Evolutionary conservation across 2,888 invertebrate genomes (phyloP), one percentile per base, ranked within the genome.

Genomic region (Thereva unica): DNA sequence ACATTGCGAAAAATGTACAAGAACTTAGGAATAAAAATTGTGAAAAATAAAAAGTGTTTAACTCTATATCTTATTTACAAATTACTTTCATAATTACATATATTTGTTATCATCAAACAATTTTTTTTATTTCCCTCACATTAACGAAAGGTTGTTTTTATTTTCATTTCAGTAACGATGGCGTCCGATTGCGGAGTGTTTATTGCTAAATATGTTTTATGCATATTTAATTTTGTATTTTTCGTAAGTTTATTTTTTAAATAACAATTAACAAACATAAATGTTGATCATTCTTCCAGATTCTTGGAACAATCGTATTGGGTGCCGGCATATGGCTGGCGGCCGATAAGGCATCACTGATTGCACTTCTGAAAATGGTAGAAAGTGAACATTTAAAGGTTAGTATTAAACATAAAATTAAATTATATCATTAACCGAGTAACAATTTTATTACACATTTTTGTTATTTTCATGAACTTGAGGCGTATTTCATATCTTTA

Each of bases 201-300:
- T 79, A 82, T 87, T 78, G 87, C 87, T 76, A 89, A 89, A 82
- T 89, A 89, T 81, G 83, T 88, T 72, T 82, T 89, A 69, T 89
- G 89, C 80, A 83, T 88, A 76, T 87, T 89, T 82, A 89, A 89
- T 80, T 89, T 89, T 76, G 78, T 87, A 71, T 87, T 89, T 80
- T 88, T 89, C 76, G 89, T 89, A 83, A 88, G 89, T 88, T 69
- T 61, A 44, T 44, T 64, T 68, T 63, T 57, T 56, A 59, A 50
- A 53, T 38, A 9, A 50, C 59, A 37, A 55, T 66, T 65, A 2
- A 23, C 23, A 49, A 49, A n/a, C 34, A 34, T 34, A 8, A 50
- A 23, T 55, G 9, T 5, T 9, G 7, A 64, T 68, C 59, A 41
- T 63, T 59, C 64, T 72, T 71, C 67, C 73, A 81, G 80, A 74